Base-by-base conservation (phyloP, 1,140 invertebrate genomes). In the Cecropterus lyciades region DNA sequence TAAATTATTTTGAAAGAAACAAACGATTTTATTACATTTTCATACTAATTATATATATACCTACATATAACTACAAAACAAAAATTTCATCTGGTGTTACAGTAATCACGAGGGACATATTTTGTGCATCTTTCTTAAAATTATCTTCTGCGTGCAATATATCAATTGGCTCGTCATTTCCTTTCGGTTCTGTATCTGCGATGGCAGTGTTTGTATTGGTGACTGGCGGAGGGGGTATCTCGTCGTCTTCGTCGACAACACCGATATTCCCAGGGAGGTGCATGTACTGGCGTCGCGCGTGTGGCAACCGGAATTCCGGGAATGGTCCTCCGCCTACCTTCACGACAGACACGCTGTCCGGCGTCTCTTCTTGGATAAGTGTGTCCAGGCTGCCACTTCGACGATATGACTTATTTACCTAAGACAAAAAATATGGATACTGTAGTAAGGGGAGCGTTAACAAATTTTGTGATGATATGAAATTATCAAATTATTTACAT, bases 261-360 rank as follows among this genome's bases (percentile, higher is more conserved):
- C 37, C 52, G 6, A 59, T 7, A 7, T 70, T 52, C 0, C 42
- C 69, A 1, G 10, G 30, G 1, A 72, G 65, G 11, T 57, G 70
- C 80, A 81, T 83, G 69, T 82, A 85, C 56, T 85, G 83, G 7
- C 77, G 68, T 0, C 77, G 70, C 0, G 68, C 53, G 33, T 57
- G 60, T 10, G 83, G 77, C 51, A 85, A 71, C 1, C 71, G 60
- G 16, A 85, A 66, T 42, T 73, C 60, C 3, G 83, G 83, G 40
- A 85, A 48, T 0, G 79, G 75, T 0, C 69, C 77, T 3, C 57
- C 51, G 62, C 78, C 80, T n/a, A 85, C 52, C 6, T 67, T 78
- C 11, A 85, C 56, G 42, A 84, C 65, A 0, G 74, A 71, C 8
- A 85, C 73, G 2, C 73, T 67, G 0, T 72, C 62, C 1, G 46